These are phyloP conservation scores for Tachina grossa DNA, from an alignment of 2,888 invertebrate species.

Conservation along the genomic window DNA sequence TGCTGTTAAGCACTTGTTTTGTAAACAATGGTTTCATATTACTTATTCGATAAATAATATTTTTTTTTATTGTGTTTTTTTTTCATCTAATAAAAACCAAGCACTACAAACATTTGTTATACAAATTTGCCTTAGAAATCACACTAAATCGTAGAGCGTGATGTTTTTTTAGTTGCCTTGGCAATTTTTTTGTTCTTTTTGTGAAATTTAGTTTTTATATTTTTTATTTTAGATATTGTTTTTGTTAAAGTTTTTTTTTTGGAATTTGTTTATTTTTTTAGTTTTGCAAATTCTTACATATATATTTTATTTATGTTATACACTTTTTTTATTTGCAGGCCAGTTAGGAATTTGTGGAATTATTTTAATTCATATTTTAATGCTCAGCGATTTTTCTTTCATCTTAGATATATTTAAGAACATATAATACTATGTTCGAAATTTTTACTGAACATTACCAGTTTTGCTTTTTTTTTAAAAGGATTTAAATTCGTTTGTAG, in stretches of 20 bases:
- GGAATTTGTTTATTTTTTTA: slow-evolving; percentile 14
- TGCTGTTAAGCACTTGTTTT: slow-evolving; percentile 48
- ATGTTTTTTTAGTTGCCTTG: slow-evolving; percentile 18
- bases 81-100: slow-evolving; percentile 4
- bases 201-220: background rate
- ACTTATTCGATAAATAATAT: slow-evolving; percentile 31
- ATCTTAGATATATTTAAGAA: background rate
- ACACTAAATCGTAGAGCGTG: slow-evolving; percentile 37
- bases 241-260: background rate
- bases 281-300: background rate
- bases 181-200: slow-evolving; percentile 27
- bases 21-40: slow-evolving; percentile 62
- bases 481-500: slow-evolving; percentile 20
- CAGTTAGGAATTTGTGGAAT: slow-evolving; percentile 36
- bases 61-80: background rate
- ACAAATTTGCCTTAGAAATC: slow-evolving; percentile 45
- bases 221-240: slow-evolving; percentile 10
- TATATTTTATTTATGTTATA: slow-evolving; percentile 1
- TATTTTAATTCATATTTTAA: slow-evolving; percentile 23
- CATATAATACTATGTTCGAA: background rate
- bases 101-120: slow-evolving; percentile 33
- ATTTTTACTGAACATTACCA: slow-evolving; percentile 44
- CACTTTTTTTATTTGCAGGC: background rate
- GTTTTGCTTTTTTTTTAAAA: slow-evolving; percentile 20
- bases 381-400: background rate